Conservation (phyloP, 1,140 invertebrate species). For the Megathymus violae region DNA sequence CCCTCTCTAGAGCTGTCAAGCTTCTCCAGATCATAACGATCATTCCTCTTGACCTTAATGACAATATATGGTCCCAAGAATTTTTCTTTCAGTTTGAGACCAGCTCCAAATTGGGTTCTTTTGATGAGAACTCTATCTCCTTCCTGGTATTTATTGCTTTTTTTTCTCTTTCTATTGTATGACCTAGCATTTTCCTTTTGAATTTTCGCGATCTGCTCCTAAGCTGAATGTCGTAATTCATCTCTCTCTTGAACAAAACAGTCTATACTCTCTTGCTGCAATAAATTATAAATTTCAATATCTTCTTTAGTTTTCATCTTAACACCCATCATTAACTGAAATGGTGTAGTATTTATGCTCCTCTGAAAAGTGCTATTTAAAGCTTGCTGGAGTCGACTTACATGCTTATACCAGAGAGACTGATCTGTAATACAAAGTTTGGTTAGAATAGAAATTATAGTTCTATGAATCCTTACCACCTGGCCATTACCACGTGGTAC, state of each 20-base stretch:
- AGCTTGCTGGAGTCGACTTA: not conserved
- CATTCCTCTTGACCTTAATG: constrained; percentile 8
- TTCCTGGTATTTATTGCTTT: constrained; percentile 27
- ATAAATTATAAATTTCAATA: constrained; percentile 35
- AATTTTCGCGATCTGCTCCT: constrained; percentile 30
- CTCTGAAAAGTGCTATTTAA: constrained; percentile 15
- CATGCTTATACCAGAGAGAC: constrained; percentile 14
- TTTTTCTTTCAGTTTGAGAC: constrained; percentile 30
- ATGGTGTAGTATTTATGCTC: constrained; percentile 31
- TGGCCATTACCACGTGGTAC: constrained; percentile 45
- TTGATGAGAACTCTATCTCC: constrained; percentile 37
- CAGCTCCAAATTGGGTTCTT: constrained; percentile 34
- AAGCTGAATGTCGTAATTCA: constrained; percentile 23
- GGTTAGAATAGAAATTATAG: constrained; percentile 17
- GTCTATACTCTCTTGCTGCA: constrained; percentile 48
- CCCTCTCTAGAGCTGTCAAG: not conserved
- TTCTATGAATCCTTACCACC: constrained; percentile 42
- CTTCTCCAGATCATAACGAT: constrained; percentile 37
- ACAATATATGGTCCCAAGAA: constrained; percentile 33
- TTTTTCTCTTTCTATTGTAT: constrained; percentile 34
- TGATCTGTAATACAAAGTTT: constrained; percentile 19
- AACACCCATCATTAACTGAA: constrained; percentile 41
- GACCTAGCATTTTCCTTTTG: constrained; percentile 38
- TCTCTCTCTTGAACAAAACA: constrained; percentile 32
- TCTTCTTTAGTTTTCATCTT: constrained; percentile 49